Evolutionary conservation across 2,797 vertebrate species (phyloP).

Genomic region (Cottoperca gobio): DNA sequence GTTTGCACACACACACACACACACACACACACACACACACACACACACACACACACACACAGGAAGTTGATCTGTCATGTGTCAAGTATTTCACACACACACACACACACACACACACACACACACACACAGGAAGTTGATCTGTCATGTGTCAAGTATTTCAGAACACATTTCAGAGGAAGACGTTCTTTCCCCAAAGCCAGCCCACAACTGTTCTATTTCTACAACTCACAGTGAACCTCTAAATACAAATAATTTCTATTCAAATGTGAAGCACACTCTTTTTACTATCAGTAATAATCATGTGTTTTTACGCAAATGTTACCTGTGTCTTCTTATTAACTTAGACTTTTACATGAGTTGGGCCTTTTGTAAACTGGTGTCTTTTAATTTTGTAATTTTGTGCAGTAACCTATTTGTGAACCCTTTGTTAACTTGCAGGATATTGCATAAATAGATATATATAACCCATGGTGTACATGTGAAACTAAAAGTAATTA

Average conservation of each 20-base stretch:
- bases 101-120: too few species aligned
- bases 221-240: not conserved
- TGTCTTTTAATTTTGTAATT: not conserved
- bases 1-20: not conserved
- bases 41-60: too few species aligned
- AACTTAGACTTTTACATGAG: not conserved
- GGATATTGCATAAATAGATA: not conserved
- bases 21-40: not conserved
- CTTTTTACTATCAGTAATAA: slow-evolving; percentile 7
- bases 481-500: not conserved
- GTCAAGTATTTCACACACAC: too few species aligned
- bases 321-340: not conserved
- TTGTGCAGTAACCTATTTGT: not conserved
- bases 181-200: not conserved
- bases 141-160: too few species aligned
- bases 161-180: not conserved
- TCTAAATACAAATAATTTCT: not conserved
- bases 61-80: too few species aligned
- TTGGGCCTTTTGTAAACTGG: not conserved
- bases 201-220: not conserved
- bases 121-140: slow-evolving; percentile 2
- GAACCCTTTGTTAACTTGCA: not conserved
- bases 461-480: not conserved
- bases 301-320: not conserved
- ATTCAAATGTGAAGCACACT: not conserved